Percentiles rank a stretch among this genome's conserved stretches.
Conservation (phyloP, 2,113 vertebrate genomes). For the Myotis brandtii region DNA sequence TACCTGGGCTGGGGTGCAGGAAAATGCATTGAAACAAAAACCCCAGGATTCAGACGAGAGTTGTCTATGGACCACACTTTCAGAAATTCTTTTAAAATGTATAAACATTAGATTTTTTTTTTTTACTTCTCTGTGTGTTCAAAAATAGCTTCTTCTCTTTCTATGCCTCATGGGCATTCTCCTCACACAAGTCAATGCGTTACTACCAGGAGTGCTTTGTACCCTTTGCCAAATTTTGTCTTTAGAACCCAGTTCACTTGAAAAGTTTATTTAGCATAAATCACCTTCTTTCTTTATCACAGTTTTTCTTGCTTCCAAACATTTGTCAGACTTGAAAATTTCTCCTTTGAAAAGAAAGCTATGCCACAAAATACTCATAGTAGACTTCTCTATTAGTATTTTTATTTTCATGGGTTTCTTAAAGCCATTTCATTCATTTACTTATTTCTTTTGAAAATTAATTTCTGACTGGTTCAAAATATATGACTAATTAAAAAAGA, state of each 20-base stretch:
- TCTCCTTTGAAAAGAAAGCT: no score
- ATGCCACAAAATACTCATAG: not conserved
- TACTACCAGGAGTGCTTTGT: not conserved
- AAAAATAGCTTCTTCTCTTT: not conserved
- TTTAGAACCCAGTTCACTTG: not conserved
- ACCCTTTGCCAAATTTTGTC: not conserved
- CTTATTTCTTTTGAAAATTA: conserved; percentile 8
- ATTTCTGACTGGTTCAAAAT: conserved; percentile 42
- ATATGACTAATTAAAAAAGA: not conserved
- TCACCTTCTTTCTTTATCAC: not conserved
- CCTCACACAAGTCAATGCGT: not conserved
- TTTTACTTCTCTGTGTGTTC: not conserved
- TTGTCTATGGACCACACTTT: not conserved
- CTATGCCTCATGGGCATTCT: rapidly evolving
- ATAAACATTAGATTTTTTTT: not conserved
- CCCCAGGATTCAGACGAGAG: not conserved
- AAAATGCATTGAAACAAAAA: conserved; percentile 27
- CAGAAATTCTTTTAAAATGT: not conserved
- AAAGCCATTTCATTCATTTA: not conserved
- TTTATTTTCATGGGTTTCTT: conserved; percentile 16
- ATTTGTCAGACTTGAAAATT: conserved; percentile 44
- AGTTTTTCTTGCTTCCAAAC: not conserved
- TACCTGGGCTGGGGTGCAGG: not conserved
- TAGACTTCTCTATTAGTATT: not conserved
- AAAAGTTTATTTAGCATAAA: not conserved